A percentile compares a stretch with the other conserved stretches of the same genome.
phyloP scores from a whole-genome alignment of 2,113 vertebrate genomes.

The Axis porcinus region DNA sequence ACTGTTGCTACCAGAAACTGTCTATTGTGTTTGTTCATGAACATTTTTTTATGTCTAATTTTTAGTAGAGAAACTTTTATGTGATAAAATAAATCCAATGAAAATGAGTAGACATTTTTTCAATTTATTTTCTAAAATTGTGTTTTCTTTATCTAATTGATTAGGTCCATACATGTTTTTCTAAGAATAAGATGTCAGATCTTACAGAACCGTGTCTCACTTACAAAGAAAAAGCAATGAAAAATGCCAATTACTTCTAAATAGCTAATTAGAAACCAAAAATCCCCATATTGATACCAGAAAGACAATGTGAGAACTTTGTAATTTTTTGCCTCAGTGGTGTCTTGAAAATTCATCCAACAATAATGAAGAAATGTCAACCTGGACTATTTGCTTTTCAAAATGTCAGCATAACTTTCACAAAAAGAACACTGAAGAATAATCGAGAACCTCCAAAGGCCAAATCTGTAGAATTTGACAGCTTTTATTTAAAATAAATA shows the following conservation, averaged over 20 bases:
- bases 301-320: neutral
- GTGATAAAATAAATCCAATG: neutral
- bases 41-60: neutral
- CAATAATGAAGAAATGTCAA: constrained; percentile 39
- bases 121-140: neutral
- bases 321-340: neutral
- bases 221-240: neutral
- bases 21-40: neutral
- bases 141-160: neutral
- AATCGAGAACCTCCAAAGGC: constrained; percentile 29
- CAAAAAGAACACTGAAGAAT: neutral
- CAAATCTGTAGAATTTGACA: constrained; percentile 6
- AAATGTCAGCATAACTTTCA: constrained; percentile 49
- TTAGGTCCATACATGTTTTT: neutral
- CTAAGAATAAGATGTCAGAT: constrained; percentile 1
- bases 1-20: neutral
- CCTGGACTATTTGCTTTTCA: neutral
- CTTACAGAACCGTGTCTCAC: neutral
- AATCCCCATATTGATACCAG: neutral
- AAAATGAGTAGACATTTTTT: neutral
- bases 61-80: neutral
- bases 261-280: constrained; percentile 2
- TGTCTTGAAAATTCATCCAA: constrained; percentile 37
- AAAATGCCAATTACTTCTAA: neutral
- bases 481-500: constrained; percentile 29